phyloP scores from a whole-genome alignment of 2,113 vertebrate genomes.

The Salvelinus sp. region DNA sequence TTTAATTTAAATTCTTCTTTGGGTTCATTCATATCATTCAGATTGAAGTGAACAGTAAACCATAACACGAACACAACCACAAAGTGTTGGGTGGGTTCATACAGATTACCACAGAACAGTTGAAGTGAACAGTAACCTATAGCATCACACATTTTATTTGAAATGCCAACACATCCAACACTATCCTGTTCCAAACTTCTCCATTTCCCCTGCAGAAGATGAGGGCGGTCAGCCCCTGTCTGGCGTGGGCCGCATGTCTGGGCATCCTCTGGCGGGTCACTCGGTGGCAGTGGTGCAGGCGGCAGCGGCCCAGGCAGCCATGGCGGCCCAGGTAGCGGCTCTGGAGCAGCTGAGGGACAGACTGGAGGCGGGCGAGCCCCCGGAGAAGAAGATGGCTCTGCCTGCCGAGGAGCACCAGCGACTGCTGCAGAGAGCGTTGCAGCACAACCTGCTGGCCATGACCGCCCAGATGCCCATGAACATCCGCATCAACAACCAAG shows the following conservation, averaged over 20 bases:
- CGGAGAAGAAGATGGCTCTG: slow-evolving; percentile 92
- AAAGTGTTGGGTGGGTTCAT: no score
- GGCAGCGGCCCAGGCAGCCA: slow-evolving; percentile 42
- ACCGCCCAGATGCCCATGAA: slow-evolving; percentile 94
- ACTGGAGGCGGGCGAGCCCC: slow-evolving; percentile 89
- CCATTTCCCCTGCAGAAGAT: slow-evolving; percentile 73
- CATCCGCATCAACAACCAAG: slow-evolving; percentile 95
- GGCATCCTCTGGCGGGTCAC: slow-evolving; percentile 78
- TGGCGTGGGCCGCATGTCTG: slow-evolving; percentile 76
- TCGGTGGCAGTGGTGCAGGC: slow-evolving; percentile 81
- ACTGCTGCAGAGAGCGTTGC: slow-evolving; percentile 90
- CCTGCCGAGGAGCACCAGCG: slow-evolving; percentile 89
- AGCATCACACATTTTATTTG: not conserved
- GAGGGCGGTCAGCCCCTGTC: slow-evolving; percentile 73
- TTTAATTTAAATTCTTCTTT: no score
- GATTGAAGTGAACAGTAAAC: no score
- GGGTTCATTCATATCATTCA: no score
- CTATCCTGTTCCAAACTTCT: not conserved
- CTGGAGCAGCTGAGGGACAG: slow-evolving; percentile 96
- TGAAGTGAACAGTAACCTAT: not conserved
- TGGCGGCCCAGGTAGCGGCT: slow-evolving; percentile 83
- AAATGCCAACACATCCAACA: no score
- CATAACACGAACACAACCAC: no score
- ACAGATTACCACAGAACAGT: not conserved
- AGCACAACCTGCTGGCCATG: slow-evolving; percentile 97